phyloP scores from a whole-genome alignment of 1,140 invertebrate genomes.

The Macrotrachela quadricornifera region DNA sequence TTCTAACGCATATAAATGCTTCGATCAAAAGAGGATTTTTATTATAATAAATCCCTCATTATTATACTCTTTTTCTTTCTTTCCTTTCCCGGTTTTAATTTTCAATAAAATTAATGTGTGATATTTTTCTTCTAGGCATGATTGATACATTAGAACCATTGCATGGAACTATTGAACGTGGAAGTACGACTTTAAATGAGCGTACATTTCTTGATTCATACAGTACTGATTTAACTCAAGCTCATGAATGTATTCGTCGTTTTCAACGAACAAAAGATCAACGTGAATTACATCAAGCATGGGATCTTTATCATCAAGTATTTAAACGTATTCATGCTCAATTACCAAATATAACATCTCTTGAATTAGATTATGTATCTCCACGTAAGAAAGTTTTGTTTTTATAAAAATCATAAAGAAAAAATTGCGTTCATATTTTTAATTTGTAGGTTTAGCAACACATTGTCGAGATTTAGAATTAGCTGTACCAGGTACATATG shows the following conservation, averaged over 20 bases:
- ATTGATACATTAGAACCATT: slow-evolving; percentile 78
- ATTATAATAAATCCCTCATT: no score
- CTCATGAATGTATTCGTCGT: slow-evolving; percentile 68
- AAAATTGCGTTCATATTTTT: no score
- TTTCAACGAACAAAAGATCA: slow-evolving; percentile 62
- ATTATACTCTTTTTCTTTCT: no score
- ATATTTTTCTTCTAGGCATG: no score
- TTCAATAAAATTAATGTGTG: no score
- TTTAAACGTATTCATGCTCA: slow-evolving; percentile 8
- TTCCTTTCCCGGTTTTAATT: no score
- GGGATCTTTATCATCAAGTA: slow-evolving; percentile 91
- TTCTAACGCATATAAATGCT: no score
- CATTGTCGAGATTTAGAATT: slow-evolving; percentile 71
- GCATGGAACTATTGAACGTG: slow-evolving; percentile 72
- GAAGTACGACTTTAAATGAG: slow-evolving; percentile 83
- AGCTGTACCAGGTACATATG: slow-evolving; percentile 79
- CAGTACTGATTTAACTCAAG: slow-evolving; percentile 71
- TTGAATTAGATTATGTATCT: slow-evolving; percentile 80
- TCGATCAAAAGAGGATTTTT: no score
- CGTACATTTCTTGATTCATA: slow-evolving; percentile 75
- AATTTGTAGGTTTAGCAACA: slow-evolving; percentile 20
- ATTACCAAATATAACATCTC: slow-evolving; percentile 26
- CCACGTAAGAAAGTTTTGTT: slow-evolving; percentile 43
- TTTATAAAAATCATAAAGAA: no score
- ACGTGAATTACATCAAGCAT: slow-evolving; percentile 80